A percentile compares a stretch with the other conserved stretches of the same genome.
These are phyloP conservation scores for Dasysyrphus tricinctus DNA, from an alignment of 2,888 invertebrate genomes.

Conservation along the genomic window DNA sequence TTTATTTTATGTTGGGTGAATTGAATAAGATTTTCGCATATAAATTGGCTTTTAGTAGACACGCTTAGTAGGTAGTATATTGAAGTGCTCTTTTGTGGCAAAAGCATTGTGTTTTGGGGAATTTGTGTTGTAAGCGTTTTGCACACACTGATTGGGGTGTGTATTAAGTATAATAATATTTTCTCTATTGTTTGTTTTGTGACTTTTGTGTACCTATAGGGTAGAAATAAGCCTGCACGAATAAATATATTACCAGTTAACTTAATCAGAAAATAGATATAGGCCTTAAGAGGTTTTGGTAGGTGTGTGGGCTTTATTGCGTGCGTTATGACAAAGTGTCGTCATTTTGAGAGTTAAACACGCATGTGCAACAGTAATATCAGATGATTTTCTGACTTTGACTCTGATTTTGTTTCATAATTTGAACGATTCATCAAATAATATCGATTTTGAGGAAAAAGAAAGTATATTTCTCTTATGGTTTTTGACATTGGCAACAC, in stretches of 20 bases:
- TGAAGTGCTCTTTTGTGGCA: slow-evolving; percentile 60
- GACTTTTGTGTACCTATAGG: slow-evolving; percentile 10
- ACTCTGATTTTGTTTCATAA: too few species aligned
- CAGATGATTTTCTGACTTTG: too few species aligned
- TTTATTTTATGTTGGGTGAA: slow-evolving; percentile 47
- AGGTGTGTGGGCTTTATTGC: neutral
- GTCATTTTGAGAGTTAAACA: neutral
- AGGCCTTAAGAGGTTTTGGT: neutral
- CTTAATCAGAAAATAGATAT: neutral
- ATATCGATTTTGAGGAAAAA: too few species aligned
- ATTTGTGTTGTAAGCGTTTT: slow-evolving; percentile 29
- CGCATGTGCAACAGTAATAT: too few species aligned
- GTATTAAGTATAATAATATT: slow-evolving; percentile 2
- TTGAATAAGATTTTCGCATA: slow-evolving; percentile 60
- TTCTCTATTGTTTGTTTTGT: slow-evolving; percentile 13
- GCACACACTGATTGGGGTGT: slow-evolving; percentile 11
- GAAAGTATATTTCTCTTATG: too few species aligned
- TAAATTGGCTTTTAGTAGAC: slow-evolving; percentile 50
- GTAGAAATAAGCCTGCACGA: slow-evolving; percentile 1
- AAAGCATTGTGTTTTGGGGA: slow-evolving; percentile 34
- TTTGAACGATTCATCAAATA: too few species aligned
- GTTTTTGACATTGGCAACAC: too few species aligned
- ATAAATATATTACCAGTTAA: slow-evolving; percentile 16
- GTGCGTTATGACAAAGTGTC: neutral
- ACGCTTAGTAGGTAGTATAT: slow-evolving; percentile 16